Evolutionary conservation across 2,888 invertebrate genomes (phyloP).

Genomic region (Teleogryllus oceanicus): DNA sequence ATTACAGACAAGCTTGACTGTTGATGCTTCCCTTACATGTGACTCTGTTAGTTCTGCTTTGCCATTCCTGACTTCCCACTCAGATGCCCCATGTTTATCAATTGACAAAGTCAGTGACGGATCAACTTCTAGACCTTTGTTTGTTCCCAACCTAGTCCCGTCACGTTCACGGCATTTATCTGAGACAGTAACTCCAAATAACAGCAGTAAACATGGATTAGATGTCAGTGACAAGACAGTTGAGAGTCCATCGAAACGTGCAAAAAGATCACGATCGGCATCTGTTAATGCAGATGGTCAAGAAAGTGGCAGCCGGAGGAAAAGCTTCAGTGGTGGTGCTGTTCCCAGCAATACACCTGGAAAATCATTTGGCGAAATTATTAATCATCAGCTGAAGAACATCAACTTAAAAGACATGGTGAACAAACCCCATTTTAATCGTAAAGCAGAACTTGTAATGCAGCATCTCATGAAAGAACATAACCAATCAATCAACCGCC

Average conservation of each 20-base stretch:
- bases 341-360: background rate
- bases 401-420: constrained; percentile 36
- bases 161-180: background rate
- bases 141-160: background rate
- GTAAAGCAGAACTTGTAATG: constrained; percentile 36
- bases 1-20: no score
- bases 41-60: no score
- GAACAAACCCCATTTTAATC: constrained; percentile 34
- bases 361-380: background rate
- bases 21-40: no score
- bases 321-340: background rate
- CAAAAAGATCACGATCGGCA: background rate
- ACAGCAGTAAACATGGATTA: background rate
- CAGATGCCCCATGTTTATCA: no score
- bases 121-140: background rate
- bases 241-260: background rate
- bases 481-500: background rate
- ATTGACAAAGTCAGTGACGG: background rate
- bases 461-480: constrained; percentile 37
- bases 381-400: constrained; percentile 28
- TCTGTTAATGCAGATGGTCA: background rate
- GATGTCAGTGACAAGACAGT: background rate
- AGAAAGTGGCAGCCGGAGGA: background rate
- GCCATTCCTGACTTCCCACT: no score
- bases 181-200: background rate